Percentiles rank a stretch among this genome's conserved stretches.
These are phyloP conservation scores for Aethes cnicana DNA, from an alignment of 2,888 invertebrate species.

Conservation along the genomic window DNA sequence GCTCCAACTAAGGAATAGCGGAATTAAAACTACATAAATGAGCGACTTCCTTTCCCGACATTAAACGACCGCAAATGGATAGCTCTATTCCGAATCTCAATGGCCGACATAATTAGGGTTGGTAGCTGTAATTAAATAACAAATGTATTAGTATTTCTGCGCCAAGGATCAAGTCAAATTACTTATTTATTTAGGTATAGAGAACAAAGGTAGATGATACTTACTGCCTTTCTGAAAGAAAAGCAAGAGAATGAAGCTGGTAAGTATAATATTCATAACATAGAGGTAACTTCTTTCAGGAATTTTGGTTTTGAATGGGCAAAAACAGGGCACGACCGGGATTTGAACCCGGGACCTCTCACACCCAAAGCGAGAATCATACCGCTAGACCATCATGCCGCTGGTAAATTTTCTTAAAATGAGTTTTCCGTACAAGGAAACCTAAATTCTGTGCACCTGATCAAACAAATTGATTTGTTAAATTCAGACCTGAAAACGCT, in stretches of 20 bases:
- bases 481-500: not conserved
- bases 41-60: conserved; percentile 64
- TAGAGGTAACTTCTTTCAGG: too few relatives aligned
- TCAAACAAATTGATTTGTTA: not conserved
- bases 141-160: too few relatives aligned
- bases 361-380: conserved; percentile 71
- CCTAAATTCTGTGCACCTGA: not conserved
- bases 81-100: not conserved
- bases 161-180: too few relatives aligned
- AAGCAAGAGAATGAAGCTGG: too few relatives aligned
- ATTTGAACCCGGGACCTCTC: conserved; percentile 49
- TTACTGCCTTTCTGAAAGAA: too few relatives aligned
- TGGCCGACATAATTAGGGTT: conserved; percentile 8
- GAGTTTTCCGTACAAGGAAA: too few relatives aligned
- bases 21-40: conserved; percentile 82
- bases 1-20: conserved; percentile 78
- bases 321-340: conserved; percentile 42
- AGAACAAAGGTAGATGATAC: too few relatives aligned
- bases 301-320: not conserved
- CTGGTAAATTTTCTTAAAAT: not conserved
- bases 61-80: conserved; percentile 38
- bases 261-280: too few relatives aligned
- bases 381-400: conserved; percentile 72
- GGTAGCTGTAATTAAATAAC: not conserved
- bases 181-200: too few relatives aligned